Evolutionary conservation across 2,888 invertebrate species (phyloP), one percentile per base, ranked within the genome.

Genomic region (Pristionchus fissidentatus): DNA sequence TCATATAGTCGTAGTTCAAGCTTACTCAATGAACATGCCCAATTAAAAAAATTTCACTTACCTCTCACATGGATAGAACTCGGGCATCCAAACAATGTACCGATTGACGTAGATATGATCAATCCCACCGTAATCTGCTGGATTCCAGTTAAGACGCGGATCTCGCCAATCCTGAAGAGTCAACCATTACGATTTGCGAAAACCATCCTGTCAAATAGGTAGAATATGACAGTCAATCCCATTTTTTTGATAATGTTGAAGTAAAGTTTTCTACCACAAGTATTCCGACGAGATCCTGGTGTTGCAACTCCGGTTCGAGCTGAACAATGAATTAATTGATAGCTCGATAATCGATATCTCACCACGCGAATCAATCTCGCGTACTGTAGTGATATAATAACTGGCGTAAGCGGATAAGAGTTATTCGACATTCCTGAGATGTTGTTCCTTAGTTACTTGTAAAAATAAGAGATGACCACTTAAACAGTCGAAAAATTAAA

Each of bases 1-100:
- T 15, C 13, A 19, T 49, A 49, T 49, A 49, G 19, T 15, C 19
- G 49, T 15, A 15, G 19, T 49, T 49, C 10, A 49, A 19, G 10
- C 49, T 49, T 49, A 19, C 49, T 15, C 10, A 49, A 49, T 62
- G 32, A 32, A 19, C 29, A 26, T 49, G n/a, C 26, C 29, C 15
- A 8, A 43, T 46, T 5, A 2, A 66, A 26, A 1, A 41, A 1
- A 43, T 26, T 29, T 4, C 43, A 5, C n/a, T n/a, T 29, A 29
- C 80, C 80, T 81, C 32, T 81, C 80, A 46, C 80, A 81, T 5
- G 80, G 29, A 29, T 81, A 46, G 32, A 81, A 81, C 26, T 81
- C 80, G 5, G 80, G 80, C 43, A 81, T 62, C 80, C 80, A 81
- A 3, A 62, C 46, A 1, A n/a, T 26, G 46, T 57, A 60, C 62